A percentile compares a stretch with the other conserved stretches of the same genome.
These are phyloP conservation scores for Pangasianodon gigas DNA, from an alignment of 2,113 vertebrate species.

Conservation along the genomic window DNA sequence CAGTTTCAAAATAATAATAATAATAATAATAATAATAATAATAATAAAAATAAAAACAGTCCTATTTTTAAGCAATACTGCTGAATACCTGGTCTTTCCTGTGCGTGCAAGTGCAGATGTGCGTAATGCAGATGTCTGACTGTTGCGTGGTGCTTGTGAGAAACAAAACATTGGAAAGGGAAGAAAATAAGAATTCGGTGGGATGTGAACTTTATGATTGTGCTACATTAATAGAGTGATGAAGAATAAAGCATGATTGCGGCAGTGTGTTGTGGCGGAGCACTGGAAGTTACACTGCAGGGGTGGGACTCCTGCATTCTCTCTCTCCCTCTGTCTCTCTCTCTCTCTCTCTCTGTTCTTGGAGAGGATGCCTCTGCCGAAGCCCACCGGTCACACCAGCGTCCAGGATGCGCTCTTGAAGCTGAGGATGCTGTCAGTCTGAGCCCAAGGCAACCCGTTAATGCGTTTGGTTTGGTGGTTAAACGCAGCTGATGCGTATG, in stretches of 20 bases:
- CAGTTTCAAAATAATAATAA: background rate
- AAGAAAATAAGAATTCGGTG: background rate
- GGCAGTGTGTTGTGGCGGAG: conserved; percentile 55
- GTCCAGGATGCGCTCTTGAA: conserved; percentile 2
- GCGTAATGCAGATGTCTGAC: background rate
- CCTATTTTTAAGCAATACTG: background rate
- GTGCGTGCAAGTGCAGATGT: background rate
- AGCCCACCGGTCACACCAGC: background rate
- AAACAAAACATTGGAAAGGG: background rate
- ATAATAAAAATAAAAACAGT: background rate
- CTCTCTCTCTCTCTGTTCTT: conserved; percentile 41
- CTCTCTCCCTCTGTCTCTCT: conserved; percentile 53
- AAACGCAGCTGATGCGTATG: conserved; percentile 62
- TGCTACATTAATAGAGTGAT: background rate
- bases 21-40: background rate
- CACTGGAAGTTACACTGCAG: conserved; percentile 73
- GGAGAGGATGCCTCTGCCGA: conserved; percentile 20
- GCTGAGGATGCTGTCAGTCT: background rate
- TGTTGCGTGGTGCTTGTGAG: background rate
- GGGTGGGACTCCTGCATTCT: conserved; percentile 76
- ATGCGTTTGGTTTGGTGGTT: conserved; percentile 5
- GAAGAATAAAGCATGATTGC: conserved; percentile 24
- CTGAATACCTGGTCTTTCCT: background rate
- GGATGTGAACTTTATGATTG: background rate
- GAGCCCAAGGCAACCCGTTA: background rate